Evolutionary conservation across 2,797 vertebrate genomes (phyloP).

Genomic region (Falco cherrug): DNA sequence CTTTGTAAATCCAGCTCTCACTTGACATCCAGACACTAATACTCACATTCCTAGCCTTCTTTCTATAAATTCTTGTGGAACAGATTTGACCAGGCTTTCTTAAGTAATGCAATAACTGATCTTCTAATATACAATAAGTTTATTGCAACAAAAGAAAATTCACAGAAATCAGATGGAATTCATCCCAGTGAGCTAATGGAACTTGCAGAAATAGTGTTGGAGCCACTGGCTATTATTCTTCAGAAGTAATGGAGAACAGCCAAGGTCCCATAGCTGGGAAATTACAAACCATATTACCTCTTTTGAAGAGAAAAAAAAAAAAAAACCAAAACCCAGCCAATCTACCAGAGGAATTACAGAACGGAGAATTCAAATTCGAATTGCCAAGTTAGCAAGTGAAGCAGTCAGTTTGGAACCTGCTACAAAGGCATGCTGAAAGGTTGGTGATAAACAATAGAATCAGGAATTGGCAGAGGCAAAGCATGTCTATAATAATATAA

Average conservation of each 20-base stretch:
- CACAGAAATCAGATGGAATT: background rate
- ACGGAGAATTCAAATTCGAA: background rate
- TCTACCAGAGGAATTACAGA: background rate
- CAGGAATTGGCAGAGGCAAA: background rate
- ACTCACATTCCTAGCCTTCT: background rate
- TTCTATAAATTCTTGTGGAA: background rate
- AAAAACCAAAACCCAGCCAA: background rate
- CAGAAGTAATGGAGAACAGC: background rate
- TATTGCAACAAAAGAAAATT: background rate
- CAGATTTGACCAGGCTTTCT: background rate
- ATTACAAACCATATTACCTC: background rate
- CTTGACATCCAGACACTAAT: background rate
- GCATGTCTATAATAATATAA: background rate
- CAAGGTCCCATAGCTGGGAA: background rate
- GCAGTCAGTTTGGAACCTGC: background rate
- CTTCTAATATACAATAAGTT: background rate
- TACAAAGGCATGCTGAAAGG: background rate
- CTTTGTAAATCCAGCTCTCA: background rate
- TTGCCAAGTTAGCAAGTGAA: background rate
- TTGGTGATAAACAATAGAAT: background rate
- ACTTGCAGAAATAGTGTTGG: background rate
- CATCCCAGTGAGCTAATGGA: background rate
- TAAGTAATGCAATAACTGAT: background rate
- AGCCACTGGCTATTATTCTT: background rate
- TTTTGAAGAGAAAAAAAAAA: background rate